Evolutionary conservation across 2,888 invertebrate species (phyloP).

Genomic region (Meiosimyza platycephala): DNA sequence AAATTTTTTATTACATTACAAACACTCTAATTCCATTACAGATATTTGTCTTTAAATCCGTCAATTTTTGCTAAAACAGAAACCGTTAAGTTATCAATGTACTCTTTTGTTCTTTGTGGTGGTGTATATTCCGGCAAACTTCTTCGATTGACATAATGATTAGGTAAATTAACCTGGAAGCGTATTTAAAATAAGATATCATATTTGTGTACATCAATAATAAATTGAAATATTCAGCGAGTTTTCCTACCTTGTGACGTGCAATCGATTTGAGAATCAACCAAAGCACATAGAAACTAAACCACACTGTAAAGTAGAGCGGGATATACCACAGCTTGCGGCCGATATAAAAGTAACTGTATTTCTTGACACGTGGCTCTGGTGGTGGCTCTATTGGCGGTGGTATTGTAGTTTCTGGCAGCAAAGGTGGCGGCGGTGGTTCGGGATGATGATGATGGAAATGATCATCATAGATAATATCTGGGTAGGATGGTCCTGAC

Average conservation of each 20-base stretch:
- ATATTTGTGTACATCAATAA: not conserved
- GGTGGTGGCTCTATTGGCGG: conserved; percentile 60
- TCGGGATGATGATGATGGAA: conserved; percentile 54
- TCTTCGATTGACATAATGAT: conserved; percentile 62
- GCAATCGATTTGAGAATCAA: conserved; percentile 76
- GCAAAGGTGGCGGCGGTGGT: conserved; percentile 53
- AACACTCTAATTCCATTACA: conserved; percentile 31
- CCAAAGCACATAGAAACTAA: conserved; percentile 73
- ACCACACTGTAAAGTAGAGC: conserved; percentile 76
- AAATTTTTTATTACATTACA: too few species aligned
- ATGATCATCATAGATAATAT: conserved; percentile 55
- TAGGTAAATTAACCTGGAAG: conserved; percentile 64
- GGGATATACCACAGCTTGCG: conserved; percentile 79
- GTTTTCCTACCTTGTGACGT: conserved; percentile 71
- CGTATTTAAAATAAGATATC: conserved; percentile 15
- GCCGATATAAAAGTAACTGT: conserved; percentile 78
- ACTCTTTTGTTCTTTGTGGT: conserved; percentile 54
- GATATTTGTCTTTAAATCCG: conserved; percentile 60
- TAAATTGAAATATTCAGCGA: not conserved
- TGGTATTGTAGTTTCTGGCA: conserved; percentile 54
- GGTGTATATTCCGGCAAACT: conserved; percentile 52
- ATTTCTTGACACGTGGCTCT: conserved; percentile 69
- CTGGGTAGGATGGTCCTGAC: conserved; percentile 55
- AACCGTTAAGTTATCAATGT: conserved; percentile 62
- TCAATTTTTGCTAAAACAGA: conserved; percentile 64